Evolutionary conservation across 2,888 invertebrate genomes (phyloP).

Genomic region (Ectemnius lituratus): DNA sequence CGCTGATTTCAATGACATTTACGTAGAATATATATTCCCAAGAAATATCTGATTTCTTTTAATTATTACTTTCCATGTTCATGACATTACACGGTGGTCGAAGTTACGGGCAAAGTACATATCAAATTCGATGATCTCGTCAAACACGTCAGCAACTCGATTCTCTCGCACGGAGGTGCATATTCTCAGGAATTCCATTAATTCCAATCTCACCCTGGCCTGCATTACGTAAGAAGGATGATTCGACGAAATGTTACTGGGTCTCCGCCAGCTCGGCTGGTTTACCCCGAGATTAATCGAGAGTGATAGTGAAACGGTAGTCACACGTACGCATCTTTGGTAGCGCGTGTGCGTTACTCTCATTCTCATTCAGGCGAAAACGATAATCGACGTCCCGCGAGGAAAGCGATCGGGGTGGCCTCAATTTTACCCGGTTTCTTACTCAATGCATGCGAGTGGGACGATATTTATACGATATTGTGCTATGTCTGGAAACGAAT

Average conservation of each 20-base stretch:
- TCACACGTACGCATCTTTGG: no score
- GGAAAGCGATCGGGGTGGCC: constrained; percentile 31
- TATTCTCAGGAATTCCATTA: constrained; percentile 22
- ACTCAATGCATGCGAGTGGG: constrained; percentile 27
- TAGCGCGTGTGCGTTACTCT: constrained; percentile 20
- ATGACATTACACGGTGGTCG: no score
- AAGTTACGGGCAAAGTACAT: no score
- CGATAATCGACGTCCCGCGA: constrained; percentile 33
- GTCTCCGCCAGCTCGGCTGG: constrained; percentile 37
- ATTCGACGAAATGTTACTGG: constrained; percentile 55
- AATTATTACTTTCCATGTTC: no score
- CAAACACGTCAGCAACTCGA: no score
- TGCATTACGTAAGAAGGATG: constrained; percentile 44
- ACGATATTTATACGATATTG: background rate
- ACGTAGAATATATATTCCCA: no score
- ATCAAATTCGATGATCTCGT: no score
- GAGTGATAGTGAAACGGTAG: constrained; percentile 35
- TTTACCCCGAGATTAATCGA: constrained; percentile 44
- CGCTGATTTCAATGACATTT: no score
- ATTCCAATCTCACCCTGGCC: constrained; percentile 33
- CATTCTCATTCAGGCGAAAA: constrained; percentile 43
- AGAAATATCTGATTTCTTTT: no score
- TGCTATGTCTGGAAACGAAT: no score
- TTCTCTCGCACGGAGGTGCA: no score
- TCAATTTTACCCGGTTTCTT: constrained; percentile 33